Percentiles rank a stretch among this genome's conserved stretches.
Evolutionary conservation across 2,888 invertebrate genomes (phyloP).

Genomic region (Cryptosula pallasiana): DNA sequence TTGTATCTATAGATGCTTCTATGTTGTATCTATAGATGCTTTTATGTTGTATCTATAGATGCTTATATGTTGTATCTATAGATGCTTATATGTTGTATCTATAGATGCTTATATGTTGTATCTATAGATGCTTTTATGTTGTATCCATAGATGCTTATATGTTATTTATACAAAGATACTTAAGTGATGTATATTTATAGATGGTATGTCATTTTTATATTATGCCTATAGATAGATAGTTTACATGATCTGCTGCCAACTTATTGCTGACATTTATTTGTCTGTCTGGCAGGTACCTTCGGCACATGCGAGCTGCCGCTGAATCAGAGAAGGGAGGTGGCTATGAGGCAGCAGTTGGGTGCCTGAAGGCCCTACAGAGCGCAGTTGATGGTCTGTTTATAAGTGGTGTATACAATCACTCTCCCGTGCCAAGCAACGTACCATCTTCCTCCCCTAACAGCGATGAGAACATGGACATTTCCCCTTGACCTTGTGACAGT

Average conservation of each 20-base stretch:
- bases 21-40: too few relatives aligned
- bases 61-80: too few relatives aligned
- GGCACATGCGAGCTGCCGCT: conserved; percentile 70
- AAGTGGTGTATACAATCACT: neutral
- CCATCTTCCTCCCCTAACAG: neutral
- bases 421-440: neutral
- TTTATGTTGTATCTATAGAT: too few relatives aligned
- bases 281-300: conserved; percentile 60
- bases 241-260: too few relatives aligned
- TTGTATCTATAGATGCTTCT: too few relatives aligned
- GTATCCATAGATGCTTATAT: too few relatives aligned
- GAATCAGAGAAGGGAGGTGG: conserved; percentile 79
- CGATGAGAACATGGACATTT: conserved; percentile 8
- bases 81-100: too few relatives aligned
- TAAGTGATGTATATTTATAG: too few relatives aligned
- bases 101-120: too few relatives aligned
- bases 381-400: conserved; percentile 65
- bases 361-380: conserved; percentile 80
- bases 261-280: too few relatives aligned
- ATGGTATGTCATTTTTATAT: neutral
- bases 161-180: too few relatives aligned
- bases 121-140: too few relatives aligned
- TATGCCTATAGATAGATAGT: conserved; percentile 18
- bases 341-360: conserved; percentile 74
- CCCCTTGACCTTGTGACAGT: neutral